Evolutionary conservation across 2,797 vertebrate genomes (phyloP).

Genomic region (Pangasius krempfi): DNA sequence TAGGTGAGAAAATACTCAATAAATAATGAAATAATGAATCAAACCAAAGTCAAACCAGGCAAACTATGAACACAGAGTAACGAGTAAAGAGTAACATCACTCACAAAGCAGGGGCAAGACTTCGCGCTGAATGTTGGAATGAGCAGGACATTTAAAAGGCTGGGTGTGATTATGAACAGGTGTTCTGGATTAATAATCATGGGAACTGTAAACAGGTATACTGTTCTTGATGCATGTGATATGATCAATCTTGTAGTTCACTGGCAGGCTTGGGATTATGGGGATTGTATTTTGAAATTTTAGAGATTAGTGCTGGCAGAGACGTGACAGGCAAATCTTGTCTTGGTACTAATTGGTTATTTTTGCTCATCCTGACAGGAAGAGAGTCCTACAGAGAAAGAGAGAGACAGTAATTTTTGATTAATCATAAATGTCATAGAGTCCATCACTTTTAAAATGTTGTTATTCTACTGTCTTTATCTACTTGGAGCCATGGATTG

Average conservation of each 20-base stretch:
- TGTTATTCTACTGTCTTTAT: slow-evolving; percentile 8
- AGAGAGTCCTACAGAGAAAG: slow-evolving; percentile 15
- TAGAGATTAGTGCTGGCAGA: background rate
- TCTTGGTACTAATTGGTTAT: slow-evolving; percentile 53
- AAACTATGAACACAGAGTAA: background rate
- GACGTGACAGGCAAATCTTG: background rate
- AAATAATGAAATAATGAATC: no score
- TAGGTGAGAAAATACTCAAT: background rate
- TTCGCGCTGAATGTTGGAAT: background rate
- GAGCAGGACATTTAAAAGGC: background rate
- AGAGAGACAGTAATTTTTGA: slow-evolving; percentile 3
- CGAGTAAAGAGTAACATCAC: background rate
- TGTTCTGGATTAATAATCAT: background rate
- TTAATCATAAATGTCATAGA: slow-evolving; percentile 39
- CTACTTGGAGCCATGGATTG: background rate
- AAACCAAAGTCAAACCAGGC: background rate
- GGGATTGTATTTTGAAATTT: background rate
- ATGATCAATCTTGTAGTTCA: background rate
- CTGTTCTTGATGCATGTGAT: background rate
- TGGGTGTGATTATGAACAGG: no score
- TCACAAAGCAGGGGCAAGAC: background rate
- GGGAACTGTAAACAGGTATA: background rate
- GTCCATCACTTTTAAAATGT: slow-evolving; percentile 8
- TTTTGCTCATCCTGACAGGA: slow-evolving; percentile 34
- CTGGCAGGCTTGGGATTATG: background rate